Evolutionary conservation across 2,797 vertebrate species (phyloP), one percentile per base, ranked within the genome.

Genomic region (Lerista edwardsae): DNA sequence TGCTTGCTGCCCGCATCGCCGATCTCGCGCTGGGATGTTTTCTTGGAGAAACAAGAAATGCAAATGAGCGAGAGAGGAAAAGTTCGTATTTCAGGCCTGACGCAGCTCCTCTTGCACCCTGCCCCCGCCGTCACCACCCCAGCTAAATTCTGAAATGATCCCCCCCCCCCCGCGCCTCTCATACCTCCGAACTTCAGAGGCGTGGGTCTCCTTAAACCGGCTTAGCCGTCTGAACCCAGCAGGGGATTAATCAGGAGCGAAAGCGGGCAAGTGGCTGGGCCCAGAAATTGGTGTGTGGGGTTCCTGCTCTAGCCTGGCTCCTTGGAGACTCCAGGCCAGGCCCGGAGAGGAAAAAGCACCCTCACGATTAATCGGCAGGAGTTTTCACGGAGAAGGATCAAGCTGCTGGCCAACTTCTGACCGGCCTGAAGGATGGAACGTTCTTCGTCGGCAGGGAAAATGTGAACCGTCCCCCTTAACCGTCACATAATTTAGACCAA

Each of bases 251-350:
- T 34, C 64, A 2, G 3, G 4, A 31, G 11, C 1, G 3, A 62
- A 67, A n/a, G 36, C 8, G 55, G 23, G 4, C 41, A 9, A 10
- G 47, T 5, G n/a, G n/a, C n/a, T 34, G 8, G 29, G 1, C 29
- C 6, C 2, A 27, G 51, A 11, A 11, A 1, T 14, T 2, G 27
- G 6, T 2, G 2, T 36, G 14, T 21, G 1, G 0, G 1, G 3
- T 25, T 34, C 34, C 15, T 31, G n/a, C n/a, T 21, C 61, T 14
- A 7, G 31, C 39, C 17, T 8, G 1, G 4, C 15, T n/a, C 10
- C 55, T 29, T 9, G 41, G 17, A 23, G 4, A 21, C 19, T 36
- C 11, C 5, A 9, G 11, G 7, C 25, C 10, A 29, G 25, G 29
- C 19, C 23, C 41, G 6, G 57, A 17, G 34, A 5, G 4, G 29